phyloP scores from a whole-genome alignment of 1,140 invertebrate genomes.

The Asbolus verrucosus region DNA sequence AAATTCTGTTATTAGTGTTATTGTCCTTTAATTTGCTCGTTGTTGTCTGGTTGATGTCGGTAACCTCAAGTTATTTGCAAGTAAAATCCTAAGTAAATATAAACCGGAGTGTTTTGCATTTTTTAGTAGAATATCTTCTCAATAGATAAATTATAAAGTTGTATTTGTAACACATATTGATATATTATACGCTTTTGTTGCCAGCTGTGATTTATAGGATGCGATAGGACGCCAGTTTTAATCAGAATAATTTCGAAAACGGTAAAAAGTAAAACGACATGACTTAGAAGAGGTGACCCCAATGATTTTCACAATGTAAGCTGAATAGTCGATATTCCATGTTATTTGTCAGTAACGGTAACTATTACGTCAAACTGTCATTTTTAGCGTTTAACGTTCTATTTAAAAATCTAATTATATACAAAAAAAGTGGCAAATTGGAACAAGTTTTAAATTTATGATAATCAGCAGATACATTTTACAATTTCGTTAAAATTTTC shows the following conservation, averaged over 20 bases:
- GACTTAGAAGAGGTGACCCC: background rate
- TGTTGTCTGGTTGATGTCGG: conserved; percentile 41
- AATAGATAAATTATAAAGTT: background rate
- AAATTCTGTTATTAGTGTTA: conserved; percentile 44
- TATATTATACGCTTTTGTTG: background rate
- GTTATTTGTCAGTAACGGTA: conserved; percentile 10
- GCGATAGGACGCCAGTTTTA: no score
- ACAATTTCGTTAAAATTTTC: background rate
- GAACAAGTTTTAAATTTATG: background rate
- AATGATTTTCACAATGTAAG: background rate
- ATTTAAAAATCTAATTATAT: conserved; percentile 6
- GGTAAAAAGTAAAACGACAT: no score
- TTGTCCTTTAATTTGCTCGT: conserved; percentile 44
- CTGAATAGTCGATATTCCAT: no score
- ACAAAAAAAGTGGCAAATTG: conserved; percentile 5
- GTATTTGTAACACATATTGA: background rate
- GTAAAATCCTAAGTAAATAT: conserved; percentile 40
- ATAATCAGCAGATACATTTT: background rate
- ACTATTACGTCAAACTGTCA: conserved; percentile 22
- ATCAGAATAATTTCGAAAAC: no score
- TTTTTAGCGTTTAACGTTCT: conserved; percentile 6
- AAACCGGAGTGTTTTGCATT: conserved; percentile 29
- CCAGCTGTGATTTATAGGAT: no score
- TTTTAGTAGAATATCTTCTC: conserved; percentile 24
- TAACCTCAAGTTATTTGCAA: conserved; percentile 44